Evolutionary conservation across 2,113 vertebrate genomes (phyloP).

Genomic region (Neomonachus schauinslandi): DNA sequence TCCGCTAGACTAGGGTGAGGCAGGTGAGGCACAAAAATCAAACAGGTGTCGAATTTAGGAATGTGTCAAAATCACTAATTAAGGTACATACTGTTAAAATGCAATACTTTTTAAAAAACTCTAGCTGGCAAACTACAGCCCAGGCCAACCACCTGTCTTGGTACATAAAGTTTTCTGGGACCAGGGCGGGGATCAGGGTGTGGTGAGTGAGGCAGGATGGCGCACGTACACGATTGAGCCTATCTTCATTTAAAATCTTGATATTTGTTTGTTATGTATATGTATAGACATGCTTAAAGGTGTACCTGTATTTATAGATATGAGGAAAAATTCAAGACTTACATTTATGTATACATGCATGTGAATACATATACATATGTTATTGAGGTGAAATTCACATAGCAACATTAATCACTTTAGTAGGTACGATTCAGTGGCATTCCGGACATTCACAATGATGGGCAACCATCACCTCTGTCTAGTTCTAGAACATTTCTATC

Average conservation of each 20-base stretch:
- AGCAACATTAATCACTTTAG: not conserved
- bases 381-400: not conserved
- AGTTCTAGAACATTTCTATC: not conserved
- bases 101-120: not conserved
- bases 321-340: not conserved
- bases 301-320: not conserved
- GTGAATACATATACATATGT: not conserved
- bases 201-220: not conserved
- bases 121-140: not conserved
- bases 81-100: not conserved
- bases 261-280: not conserved
- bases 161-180: not conserved
- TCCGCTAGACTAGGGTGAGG: not conserved
- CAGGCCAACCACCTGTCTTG: not conserved
- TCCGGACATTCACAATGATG: not conserved
- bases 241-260: not conserved
- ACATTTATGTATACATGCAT: not conserved
- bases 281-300: not conserved
- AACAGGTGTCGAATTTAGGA: not conserved
- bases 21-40: rapidly evolving
- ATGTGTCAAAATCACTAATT: not conserved
- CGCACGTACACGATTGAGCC: not conserved
- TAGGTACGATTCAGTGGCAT: not conserved
- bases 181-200: not conserved
- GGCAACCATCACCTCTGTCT: not conserved